Base-by-base conservation (phyloP, 2,113 vertebrate genomes). In the Pseudonaja textilis region DNA sequence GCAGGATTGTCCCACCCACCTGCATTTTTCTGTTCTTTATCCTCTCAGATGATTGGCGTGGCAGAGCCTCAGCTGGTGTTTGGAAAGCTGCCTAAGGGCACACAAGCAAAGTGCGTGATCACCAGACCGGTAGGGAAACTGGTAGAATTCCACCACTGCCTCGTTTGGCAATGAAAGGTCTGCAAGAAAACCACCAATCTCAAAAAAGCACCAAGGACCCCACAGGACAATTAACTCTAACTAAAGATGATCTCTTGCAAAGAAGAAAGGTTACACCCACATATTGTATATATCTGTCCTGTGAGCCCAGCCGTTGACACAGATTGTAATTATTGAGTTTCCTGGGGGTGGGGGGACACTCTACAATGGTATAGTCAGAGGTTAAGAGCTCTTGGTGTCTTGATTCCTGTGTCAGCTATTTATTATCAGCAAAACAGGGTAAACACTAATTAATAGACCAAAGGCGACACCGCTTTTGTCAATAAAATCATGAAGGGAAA, bases 331-430 rank as follows among this genome's bases (percentile, higher is more conserved):
- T 34, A 50, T 39, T 20, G n/a, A 45, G n/a, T 29, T 6, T 26
- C 14, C 59, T 25, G 6, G 2, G 2, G 20, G 22, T 47, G 47
- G 22, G 16, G 18, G 55, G 55, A 5, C 0, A 57, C 56, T 87
- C 11, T 20, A 26, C 34, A 59, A 29, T 64, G 74, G 39, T 85
- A n/a, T 5, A 8, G 1, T 23, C 29, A n/a, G 57, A 86, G 61
- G 23, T 42, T 42, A 34, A 55, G 50, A 9, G n/a, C 23, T 23
- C 29, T n/a, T 39, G 86, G 22, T 39, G 16, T 39, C 45, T 34
- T 85, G 92, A 55, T 34, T 74, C 69, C 42, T 97, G 96, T 97
- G 97, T 97, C 95, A 97, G 95, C 95, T 96, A 97, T 94, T 96
- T 74, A 20, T 64, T 74, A 18, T 42, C 4, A 22, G 55, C 3